A percentile compares a stretch with the other conserved stretches of the same genome.
These are phyloP conservation scores for Pelusios castaneus DNA, from an alignment of 2,113 vertebrate genomes.

Conservation along the genomic window DNA sequence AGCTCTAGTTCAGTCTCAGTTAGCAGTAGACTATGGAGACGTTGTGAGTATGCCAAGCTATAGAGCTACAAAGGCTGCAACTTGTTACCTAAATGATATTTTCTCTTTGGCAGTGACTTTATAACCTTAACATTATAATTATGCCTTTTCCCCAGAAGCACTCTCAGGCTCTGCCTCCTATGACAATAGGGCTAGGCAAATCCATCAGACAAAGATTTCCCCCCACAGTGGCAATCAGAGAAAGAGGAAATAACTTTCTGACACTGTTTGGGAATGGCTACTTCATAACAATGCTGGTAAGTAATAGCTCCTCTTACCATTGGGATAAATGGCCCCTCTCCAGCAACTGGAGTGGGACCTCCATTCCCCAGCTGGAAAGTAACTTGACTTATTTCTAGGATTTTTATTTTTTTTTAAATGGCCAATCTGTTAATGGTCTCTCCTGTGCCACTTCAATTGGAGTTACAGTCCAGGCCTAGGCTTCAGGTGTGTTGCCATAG, in stretches of 20 bases:
- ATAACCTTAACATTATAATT: constrained; percentile 18
- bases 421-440: not conserved
- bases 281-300: not conserved
- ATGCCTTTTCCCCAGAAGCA: not conserved
- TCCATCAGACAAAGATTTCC: rapidly evolving
- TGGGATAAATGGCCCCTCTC: not conserved
- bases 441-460: not conserved
- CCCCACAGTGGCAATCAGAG: rapidly evolving
- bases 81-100: constrained; percentile 45
- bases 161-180: rapidly evolving
- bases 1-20: not conserved
- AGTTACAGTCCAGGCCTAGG: not conserved
- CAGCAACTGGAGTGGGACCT: not conserved
- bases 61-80: constrained; percentile 30
- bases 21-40: not conserved
- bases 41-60: not conserved
- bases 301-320: not conserved
- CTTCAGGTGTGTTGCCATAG: not conserved
- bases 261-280: rapidly evolving
- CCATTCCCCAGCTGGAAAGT: rapidly evolving
- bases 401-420: not conserved
- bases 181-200: not conserved
- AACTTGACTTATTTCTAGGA: rapidly evolving
- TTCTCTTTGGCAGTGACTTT: constrained; percentile 10
- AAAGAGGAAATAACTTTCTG: rapidly evolving